These are phyloP conservation scores for Saguinus midas DNA, from an alignment of 2,113 vertebrate genomes.

Conservation along the genomic window DNA sequence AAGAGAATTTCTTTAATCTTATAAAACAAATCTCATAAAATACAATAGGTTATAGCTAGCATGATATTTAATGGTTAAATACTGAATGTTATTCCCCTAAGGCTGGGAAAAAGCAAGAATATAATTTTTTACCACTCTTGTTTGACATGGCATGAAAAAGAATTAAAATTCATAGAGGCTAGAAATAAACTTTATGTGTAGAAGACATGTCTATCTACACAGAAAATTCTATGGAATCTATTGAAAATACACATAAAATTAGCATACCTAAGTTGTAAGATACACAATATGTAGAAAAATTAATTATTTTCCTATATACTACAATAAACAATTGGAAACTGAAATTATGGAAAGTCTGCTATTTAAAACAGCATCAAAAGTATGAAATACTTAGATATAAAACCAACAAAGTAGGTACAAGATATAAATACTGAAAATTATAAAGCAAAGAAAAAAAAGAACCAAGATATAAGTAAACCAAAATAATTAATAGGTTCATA, in stretches of 20 bases:
- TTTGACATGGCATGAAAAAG: background rate
- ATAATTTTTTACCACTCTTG: background rate
- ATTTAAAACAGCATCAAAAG: background rate
- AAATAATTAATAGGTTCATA: background rate
- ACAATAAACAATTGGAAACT: background rate
- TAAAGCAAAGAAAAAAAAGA: background rate
- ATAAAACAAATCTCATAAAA: background rate
- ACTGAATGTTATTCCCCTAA: background rate
- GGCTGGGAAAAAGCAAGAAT: background rate
- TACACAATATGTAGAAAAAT: background rate
- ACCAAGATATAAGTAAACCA: background rate
- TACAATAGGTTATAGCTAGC: background rate
- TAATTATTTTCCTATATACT: background rate
- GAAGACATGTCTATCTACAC: background rate
- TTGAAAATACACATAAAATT: background rate
- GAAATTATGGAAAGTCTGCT: background rate
- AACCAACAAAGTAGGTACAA: background rate
- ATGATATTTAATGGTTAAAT: background rate
- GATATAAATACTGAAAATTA: background rate
- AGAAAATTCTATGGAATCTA: background rate
- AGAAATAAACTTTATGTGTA: background rate
- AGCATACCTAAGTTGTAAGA: background rate
- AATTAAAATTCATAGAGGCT: background rate
- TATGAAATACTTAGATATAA: background rate
- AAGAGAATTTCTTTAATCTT: background rate